A percentile compares a stretch with the other conserved stretches of the same genome.
phyloP scores from a whole-genome alignment of 2,113 vertebrate genomes.

The Engraulis encrasicolus region DNA sequence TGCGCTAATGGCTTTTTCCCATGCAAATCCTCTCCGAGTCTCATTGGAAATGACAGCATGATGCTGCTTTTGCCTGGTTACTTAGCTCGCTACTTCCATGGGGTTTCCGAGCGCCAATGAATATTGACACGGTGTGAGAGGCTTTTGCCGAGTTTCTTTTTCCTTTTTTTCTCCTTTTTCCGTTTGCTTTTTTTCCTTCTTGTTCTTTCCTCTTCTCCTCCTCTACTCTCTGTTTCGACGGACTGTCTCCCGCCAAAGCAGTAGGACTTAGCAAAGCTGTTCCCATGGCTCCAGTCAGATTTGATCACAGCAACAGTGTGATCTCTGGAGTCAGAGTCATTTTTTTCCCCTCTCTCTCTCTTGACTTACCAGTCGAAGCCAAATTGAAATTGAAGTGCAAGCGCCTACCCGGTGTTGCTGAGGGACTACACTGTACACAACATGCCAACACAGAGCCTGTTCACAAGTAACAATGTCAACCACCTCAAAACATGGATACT shows the following conservation, averaged over 20 bases:
- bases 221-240: too few relatives aligned
- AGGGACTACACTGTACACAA: background rate
- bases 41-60: constrained; percentile 5
- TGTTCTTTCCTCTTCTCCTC: too few relatives aligned
- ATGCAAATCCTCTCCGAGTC: background rate
- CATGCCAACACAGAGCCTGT: background rate
- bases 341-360: background rate
- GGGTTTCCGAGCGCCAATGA: background rate
- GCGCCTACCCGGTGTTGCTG: background rate
- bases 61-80: background rate
- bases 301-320: background rate
- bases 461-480: background rate
- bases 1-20: background rate
- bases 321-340: background rate
- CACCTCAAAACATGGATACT: too few relatives aligned
- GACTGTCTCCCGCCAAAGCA: too few relatives aligned
- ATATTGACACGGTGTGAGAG: background rate
- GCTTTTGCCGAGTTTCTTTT: background rate
- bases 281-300: background rate
- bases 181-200: background rate
- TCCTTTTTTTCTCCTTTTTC: background rate
- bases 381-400: background rate
- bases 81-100: background rate
- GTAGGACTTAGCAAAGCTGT: too few relatives aligned
- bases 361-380: background rate